Base-by-base conservation (phyloP, 2,888 invertebrate genomes). In the Platypus cylindrus region DNA sequence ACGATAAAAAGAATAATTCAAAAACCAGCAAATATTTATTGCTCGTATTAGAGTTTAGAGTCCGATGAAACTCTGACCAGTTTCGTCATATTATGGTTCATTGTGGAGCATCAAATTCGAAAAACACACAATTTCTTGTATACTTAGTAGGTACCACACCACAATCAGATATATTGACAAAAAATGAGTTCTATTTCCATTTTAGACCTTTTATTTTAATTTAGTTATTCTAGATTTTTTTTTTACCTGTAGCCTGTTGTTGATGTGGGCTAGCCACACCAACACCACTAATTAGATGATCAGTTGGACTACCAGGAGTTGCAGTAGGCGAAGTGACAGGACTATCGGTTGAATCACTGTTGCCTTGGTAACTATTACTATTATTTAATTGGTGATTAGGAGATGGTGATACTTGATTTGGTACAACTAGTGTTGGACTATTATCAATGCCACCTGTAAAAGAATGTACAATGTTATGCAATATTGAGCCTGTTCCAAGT, bases 261-360 rank as follows among this genome's bases (percentile, higher is more conserved):
- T 15, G 20, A 9, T 50, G 52, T 2, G 68, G 65, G 43, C 65
- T 66, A 14, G 59, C 57, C 11, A 59, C 47, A 22, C 54, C 54
- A 4, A 45, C 46, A 3, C 47, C 47, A 57, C 63, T 59, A 34
- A 62, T 54, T 27, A 61, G 46, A 35, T 59, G 61, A 42, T 62
- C 60, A n/a, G 55, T 58, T 2, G 62, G 62, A 39, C 59, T 61
- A 43, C 52, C 57, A 17, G 57, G 64, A 31, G 54, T 59, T 26
- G 56, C 59, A 2, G 59, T 62, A 9, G 68, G 65, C 9, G 68
- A 67, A 2, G 68, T 66, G 25, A 68, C 50, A 2, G 68, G 67
- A 50, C 69, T 70, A 44, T 67, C 68, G 1, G 70, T 67, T 7
- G 68, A 68, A 38, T 68, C 70, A 44, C 67, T 68, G 36, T 66